Percentiles rank a stretch among this genome's conserved stretches.
phyloP scores from a whole-genome alignment of 1,140 invertebrate species.

The Pararge aegeria region DNA sequence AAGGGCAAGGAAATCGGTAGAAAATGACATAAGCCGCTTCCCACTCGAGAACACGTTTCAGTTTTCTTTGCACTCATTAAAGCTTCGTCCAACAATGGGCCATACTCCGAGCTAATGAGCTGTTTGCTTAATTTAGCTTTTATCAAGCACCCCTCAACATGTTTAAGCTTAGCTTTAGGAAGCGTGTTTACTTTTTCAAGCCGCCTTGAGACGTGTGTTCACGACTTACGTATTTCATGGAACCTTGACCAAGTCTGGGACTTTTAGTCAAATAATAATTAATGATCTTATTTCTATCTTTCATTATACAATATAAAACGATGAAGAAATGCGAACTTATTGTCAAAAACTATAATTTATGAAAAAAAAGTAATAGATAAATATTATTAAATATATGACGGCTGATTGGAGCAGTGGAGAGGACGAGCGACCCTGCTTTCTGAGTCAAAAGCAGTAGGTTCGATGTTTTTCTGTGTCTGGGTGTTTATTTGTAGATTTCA shows the following conservation, averaged over 20 bases:
- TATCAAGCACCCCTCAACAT: not conserved
- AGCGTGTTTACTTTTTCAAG: not conserved
- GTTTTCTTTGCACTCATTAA: constrained; percentile 12
- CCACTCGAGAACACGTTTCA: constrained; percentile 2
- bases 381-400: too few relatives aligned
- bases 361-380: too few relatives aligned
- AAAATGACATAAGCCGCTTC: not conserved
- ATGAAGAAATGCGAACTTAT: too few relatives aligned
- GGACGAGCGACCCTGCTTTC: too few relatives aligned
- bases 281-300: too few relatives aligned
- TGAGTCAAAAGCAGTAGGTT: too few relatives aligned
- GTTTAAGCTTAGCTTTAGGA: constrained; percentile 2
- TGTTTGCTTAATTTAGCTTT: constrained; percentile 10
- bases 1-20: not conserved
- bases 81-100: not conserved
- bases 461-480: too few relatives aligned
- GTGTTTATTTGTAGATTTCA: too few relatives aligned
- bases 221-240: not conserved
- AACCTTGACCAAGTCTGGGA: not conserved
- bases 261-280: too few relatives aligned
- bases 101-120: constrained; percentile 3
- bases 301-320: too few relatives aligned
- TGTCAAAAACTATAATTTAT: too few relatives aligned
- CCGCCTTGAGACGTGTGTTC: not conserved
- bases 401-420: too few relatives aligned